Conservation (phyloP, 2,888 invertebrate species). For the Nomada hirtipes region DNA sequence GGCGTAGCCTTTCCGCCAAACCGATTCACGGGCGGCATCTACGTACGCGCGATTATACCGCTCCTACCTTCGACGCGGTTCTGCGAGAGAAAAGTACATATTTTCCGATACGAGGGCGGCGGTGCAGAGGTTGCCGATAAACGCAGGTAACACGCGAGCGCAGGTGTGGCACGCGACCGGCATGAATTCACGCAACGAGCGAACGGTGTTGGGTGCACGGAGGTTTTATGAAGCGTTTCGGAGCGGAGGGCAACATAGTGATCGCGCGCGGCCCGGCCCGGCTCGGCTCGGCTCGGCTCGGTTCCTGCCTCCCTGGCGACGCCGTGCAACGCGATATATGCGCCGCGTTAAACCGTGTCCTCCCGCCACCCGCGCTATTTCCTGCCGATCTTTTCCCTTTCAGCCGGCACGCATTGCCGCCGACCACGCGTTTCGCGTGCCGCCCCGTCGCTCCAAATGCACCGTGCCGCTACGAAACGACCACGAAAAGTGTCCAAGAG, state of each 20-base stretch:
- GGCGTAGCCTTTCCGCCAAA: too few species aligned
- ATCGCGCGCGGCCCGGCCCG: slow-evolving; percentile 25
- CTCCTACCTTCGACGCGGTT: not conserved
- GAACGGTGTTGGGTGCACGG: not conserved
- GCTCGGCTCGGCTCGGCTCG: too few species aligned
- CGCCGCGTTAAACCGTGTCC: slow-evolving; percentile 53
- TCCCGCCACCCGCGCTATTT: slow-evolving; percentile 47
- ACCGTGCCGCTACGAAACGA: slow-evolving; percentile 16
- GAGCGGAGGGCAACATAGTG: slow-evolving; percentile 47
- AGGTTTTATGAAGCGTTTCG: not conserved
- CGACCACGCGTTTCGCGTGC: slow-evolving; percentile 29
- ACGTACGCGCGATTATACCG: too few species aligned
- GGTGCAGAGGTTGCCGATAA: slow-evolving; percentile 27
- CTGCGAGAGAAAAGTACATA: not conserved
- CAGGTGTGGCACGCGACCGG: slow-evolving; percentile 61
- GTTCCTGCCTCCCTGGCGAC: slow-evolving; percentile 21
- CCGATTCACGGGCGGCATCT: too few species aligned
- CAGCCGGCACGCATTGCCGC: slow-evolving; percentile 1
- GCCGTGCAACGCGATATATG: slow-evolving; percentile 53
- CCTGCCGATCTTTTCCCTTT: slow-evolving; percentile 17
- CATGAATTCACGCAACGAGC: slow-evolving; percentile 41
- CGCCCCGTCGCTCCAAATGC: not conserved
- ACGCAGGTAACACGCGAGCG: slow-evolving; percentile 45
- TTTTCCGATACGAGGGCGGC: slow-evolving; percentile 13
- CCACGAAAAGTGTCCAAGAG: not conserved